Percentiles rank a stretch among this genome's conserved stretches.
Conservation (phyloP, 2,113 vertebrate species). For the Martes martes region DNA sequence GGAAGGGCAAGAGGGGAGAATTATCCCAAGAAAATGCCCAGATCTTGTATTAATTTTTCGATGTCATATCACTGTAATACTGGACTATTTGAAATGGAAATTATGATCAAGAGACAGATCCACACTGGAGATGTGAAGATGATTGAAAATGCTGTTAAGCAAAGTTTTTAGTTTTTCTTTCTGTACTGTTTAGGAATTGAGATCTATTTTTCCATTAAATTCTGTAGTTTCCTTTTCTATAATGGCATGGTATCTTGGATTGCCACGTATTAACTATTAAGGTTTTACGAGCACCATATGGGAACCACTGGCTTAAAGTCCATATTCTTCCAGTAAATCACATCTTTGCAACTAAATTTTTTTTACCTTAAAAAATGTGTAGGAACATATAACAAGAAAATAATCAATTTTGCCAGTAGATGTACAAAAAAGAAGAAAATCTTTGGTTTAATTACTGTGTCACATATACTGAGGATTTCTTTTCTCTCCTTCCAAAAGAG, state of each 20-base stretch:
- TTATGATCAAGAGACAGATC: background rate
- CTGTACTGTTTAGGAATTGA: background rate
- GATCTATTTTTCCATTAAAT: slow-evolving; percentile 1
- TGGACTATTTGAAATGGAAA: slow-evolving; percentile 6
- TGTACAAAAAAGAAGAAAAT: background rate
- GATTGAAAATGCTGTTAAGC: background rate
- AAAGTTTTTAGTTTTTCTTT: background rate
- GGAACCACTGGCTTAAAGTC: background rate
- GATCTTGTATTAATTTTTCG: background rate
- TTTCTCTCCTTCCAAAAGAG: background rate
- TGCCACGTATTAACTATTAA: background rate
- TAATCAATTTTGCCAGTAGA: background rate
- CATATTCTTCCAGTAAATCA: background rate
- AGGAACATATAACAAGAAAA: background rate
- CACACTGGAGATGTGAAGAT: background rate
- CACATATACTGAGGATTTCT: background rate
- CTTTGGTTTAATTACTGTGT: background rate
- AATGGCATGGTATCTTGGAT: background rate
- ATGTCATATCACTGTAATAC: background rate
- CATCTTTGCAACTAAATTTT: background rate
- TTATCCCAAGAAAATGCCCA: background rate
- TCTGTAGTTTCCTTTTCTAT: background rate
- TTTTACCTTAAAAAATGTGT: background rate
- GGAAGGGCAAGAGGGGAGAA: background rate
- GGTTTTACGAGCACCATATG: background rate